These are phyloP conservation scores for Xanthostigma xanthostigma DNA, from an alignment of 2,888 invertebrate species.

Conservation along the genomic window DNA sequence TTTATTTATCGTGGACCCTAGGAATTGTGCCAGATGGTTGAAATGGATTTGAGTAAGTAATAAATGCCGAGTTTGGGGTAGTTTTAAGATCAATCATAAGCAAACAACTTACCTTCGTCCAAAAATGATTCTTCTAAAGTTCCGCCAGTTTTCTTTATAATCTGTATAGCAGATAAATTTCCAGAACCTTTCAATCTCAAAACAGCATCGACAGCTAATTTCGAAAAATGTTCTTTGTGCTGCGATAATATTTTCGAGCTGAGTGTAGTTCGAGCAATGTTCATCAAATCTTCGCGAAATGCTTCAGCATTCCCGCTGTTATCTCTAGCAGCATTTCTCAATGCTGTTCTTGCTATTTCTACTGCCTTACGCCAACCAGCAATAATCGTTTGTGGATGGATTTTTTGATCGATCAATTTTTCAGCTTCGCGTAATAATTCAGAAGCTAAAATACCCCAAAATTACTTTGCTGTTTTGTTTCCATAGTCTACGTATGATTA, in stretches of 20 bases:
- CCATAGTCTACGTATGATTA: not conserved
- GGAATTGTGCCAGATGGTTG: too few species aligned
- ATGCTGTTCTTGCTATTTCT: constrained; percentile 67
- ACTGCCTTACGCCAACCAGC: constrained; percentile 87
- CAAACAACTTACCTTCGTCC: constrained; percentile 51
- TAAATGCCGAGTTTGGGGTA: too few species aligned
- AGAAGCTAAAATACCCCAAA: constrained; percentile 44
- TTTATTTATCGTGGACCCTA: too few species aligned
- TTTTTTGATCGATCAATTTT: constrained; percentile 77
- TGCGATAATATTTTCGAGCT: constrained; percentile 97
- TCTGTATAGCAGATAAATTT: constrained; percentile 89
- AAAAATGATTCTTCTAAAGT: constrained; percentile 89
- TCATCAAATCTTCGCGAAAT: constrained; percentile 79
- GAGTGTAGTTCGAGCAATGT: constrained; percentile 93
- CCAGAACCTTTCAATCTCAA: constrained; percentile 89
- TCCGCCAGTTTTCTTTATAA: constrained; percentile 94
- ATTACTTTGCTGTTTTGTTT: not conserved
- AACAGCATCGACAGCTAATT: constrained; percentile 90
- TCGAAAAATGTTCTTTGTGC: constrained; percentile 92
- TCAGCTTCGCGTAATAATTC: constrained; percentile 94
- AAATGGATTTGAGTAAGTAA: too few species aligned
- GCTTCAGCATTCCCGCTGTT: constrained; percentile 63
- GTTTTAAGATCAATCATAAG: too few species aligned
- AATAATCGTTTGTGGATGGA: constrained; percentile 97
- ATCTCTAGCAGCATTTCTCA: constrained; percentile 64